Conservation (phyloP, 1,140 invertebrate species). For the Scaptomyza pallida region DNA sequence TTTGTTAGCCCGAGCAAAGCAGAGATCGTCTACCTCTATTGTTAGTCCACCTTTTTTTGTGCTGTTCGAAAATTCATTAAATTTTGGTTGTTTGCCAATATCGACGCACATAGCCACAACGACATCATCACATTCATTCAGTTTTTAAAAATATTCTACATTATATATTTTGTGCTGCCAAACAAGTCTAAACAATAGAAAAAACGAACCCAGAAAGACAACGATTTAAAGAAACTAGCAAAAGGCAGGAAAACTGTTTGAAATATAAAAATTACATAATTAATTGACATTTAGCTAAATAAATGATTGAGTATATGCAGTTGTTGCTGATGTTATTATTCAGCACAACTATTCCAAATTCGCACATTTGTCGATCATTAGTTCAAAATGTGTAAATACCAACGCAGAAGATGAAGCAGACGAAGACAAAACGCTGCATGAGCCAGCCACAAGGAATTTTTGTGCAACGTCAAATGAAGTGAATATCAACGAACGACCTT, state of each 20-base stretch:
- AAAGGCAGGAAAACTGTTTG: conserved; percentile 44
- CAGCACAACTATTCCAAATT: conserved; percentile 15
- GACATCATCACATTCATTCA: conserved; percentile 58
- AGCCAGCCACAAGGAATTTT: conserved; percentile 64
- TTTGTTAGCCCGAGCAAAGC: neutral
- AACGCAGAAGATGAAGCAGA: conserved; percentile 15
- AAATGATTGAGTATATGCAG: neutral
- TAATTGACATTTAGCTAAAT: conserved; percentile 35
- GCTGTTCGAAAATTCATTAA: conserved; percentile 44
- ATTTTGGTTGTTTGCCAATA: conserved; percentile 58
- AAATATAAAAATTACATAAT: conserved; percentile 48
- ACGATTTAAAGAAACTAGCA: neutral
- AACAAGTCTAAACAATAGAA: conserved; percentile 7
- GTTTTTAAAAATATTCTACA: conserved; percentile 26
- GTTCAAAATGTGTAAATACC: conserved; percentile 23
- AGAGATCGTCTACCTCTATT: neutral
- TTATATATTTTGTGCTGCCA: conserved; percentile 19
- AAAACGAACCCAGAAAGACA: neutral
- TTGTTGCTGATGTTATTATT: too few species aligned
- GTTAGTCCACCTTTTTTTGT: conserved; percentile 3
- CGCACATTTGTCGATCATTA: conserved; percentile 34
- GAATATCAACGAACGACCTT: conserved; percentile 82
- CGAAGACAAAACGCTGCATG: conserved; percentile 28
- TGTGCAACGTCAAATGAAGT: conserved; percentile 71
- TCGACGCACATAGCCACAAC: conserved; percentile 8